phyloP scores from a whole-genome alignment of 1,140 invertebrate genomes.

The Macrobrachium rosenbergii region DNA sequence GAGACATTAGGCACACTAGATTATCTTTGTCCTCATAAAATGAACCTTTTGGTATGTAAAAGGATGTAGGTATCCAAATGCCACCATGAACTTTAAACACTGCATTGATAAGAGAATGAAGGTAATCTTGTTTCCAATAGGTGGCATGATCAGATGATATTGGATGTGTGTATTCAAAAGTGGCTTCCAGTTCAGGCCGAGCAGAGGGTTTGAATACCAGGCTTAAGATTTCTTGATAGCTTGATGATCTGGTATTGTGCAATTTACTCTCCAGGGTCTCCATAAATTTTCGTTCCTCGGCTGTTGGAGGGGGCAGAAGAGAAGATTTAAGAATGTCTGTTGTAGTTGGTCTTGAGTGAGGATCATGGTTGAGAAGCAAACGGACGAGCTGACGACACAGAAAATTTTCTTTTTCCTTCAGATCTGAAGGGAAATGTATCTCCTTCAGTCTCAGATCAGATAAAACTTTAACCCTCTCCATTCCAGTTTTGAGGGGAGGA shows the following conservation, averaged over 20 bases:
- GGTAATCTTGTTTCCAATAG: constrained; percentile 57
- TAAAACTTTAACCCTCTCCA: constrained; percentile 89
- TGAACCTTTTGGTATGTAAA: constrained; percentile 61
- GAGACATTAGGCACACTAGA: constrained; percentile 81
- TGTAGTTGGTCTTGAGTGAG: constrained; percentile 84
- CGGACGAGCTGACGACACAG: constrained; percentile 72
- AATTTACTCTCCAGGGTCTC: constrained; percentile 79
- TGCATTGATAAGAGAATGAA: constrained; percentile 49
- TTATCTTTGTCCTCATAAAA: constrained; percentile 63
- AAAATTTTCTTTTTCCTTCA: constrained; percentile 71
- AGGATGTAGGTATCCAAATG: constrained; percentile 63
- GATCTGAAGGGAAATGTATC: constrained; percentile 79
- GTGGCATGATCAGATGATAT: constrained; percentile 37
- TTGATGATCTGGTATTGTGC: constrained; percentile 74
- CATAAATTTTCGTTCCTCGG: constrained; percentile 80
- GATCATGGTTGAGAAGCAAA: constrained; percentile 89
- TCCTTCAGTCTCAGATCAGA: constrained; percentile 78
- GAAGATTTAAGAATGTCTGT: constrained; percentile 85
- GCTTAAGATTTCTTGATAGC: constrained; percentile 61
- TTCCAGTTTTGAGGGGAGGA: constrained; percentile 83
- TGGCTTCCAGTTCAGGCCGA: constrained; percentile 56
- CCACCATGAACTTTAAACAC: constrained; percentile 62
- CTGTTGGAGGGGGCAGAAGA: constrained; percentile 81
- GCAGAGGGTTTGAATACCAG: constrained; percentile 62
- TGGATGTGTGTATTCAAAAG: constrained; percentile 52